These are phyloP conservation scores for Taphrorychus bicolor DNA, from an alignment of 2,888 invertebrate species.

Conservation along the genomic window DNA sequence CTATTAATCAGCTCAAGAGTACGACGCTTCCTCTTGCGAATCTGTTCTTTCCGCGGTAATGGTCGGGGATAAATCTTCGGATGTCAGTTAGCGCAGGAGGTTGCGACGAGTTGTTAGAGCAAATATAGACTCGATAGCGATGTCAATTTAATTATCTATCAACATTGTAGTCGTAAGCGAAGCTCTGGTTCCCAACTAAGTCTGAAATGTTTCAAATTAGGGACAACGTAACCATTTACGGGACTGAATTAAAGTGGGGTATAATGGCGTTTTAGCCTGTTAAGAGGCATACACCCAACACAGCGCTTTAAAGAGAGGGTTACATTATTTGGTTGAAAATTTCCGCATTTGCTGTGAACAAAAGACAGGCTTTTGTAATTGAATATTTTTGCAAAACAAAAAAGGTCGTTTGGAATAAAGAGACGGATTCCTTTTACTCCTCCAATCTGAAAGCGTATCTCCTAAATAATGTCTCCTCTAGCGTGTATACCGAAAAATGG, in stretches of 20 bases:
- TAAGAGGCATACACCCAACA: neutral
- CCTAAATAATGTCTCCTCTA: slow-evolving; percentile 14
- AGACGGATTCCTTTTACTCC: neutral
- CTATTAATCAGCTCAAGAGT: slow-evolving; percentile 34
- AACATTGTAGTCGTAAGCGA: no score
- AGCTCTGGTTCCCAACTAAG: neutral
- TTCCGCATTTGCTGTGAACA: neutral
- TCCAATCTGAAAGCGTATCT: slow-evolving; percentile 10
- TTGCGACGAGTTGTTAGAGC: slow-evolving; percentile 11
- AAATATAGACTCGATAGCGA: slow-evolving; percentile 9
- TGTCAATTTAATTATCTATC: slow-evolving; percentile 3
- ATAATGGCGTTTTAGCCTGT: slow-evolving; percentile 1
- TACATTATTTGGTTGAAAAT: neutral
- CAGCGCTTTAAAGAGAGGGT: neutral
- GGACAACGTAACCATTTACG: no score
- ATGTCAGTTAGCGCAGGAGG: slow-evolving; percentile 20
- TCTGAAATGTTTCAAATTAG: neutral
- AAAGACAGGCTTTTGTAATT: neutral
- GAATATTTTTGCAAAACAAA: neutral
- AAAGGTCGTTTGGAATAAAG: neutral
- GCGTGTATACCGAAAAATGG: slow-evolving; percentile 22
- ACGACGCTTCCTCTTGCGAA: slow-evolving; percentile 31
- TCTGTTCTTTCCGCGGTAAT: slow-evolving; percentile 36
- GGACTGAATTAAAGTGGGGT: neutral
- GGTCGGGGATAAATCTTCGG: slow-evolving; percentile 25